Conservation (phyloP, 2,888 invertebrate species). For the Hedychridium roseum region DNA sequence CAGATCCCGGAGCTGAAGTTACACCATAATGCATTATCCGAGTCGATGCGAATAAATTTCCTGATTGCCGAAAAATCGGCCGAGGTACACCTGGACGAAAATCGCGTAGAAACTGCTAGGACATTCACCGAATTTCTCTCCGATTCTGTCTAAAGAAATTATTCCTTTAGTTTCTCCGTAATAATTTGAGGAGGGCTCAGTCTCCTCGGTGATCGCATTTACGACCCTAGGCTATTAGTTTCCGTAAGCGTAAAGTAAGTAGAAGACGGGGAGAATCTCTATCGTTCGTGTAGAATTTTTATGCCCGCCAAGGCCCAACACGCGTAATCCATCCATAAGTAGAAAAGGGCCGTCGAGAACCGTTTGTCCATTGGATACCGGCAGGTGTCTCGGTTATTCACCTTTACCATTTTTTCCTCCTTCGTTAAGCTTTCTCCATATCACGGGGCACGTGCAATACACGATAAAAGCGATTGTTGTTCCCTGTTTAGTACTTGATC, state of each 20-base stretch:
- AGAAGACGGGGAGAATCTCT: constrained; percentile 36
- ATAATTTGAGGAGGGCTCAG: constrained; percentile 11
- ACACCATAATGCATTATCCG: too few relatives aligned
- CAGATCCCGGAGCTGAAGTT: constrained; percentile 6
- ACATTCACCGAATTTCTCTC: neutral
- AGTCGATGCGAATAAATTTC: too few relatives aligned
- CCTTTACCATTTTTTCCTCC: neutral
- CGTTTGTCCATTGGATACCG: constrained; percentile 41
- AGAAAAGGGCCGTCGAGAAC: constrained; percentile 45
- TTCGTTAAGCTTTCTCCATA: neutral
- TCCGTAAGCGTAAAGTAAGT: constrained; percentile 35
- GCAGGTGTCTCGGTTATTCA: constrained; percentile 19
- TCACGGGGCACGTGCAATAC: neutral
- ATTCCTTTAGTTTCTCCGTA: constrained; percentile 2
- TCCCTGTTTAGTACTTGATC: too few relatives aligned
- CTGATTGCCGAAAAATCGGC: too few relatives aligned
- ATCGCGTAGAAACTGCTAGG: constrained; percentile 8
- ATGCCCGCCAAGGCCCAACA: constrained; percentile 57
- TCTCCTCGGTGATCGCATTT: constrained; percentile 21
- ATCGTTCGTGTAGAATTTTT: constrained; percentile 55
- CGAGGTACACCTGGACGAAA: too few relatives aligned
- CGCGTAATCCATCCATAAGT: constrained; percentile 61
- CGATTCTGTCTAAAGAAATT: constrained; percentile 11
- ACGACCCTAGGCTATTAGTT: constrained; percentile 23
- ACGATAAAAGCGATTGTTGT: too few relatives aligned